Evolutionary conservation across 2,113 vertebrate species (phyloP).

Genomic region (Trogon melanurus): DNA sequence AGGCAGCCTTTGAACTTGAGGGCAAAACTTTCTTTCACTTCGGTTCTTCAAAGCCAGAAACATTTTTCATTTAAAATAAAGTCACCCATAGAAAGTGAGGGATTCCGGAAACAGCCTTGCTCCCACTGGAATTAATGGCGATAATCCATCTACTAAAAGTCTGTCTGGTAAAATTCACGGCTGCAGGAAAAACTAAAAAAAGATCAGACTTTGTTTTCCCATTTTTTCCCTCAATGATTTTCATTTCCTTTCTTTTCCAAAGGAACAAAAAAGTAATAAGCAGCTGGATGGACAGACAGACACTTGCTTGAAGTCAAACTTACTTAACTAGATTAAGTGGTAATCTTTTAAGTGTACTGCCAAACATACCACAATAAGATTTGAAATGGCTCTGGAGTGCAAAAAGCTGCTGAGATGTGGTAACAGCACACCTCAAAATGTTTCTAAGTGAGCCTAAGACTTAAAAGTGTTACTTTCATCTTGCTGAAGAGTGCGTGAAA

Average conservation of each 20-base stretch:
- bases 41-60: not conserved
- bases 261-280: constrained; percentile 58
- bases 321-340: constrained; percentile 75
- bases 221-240: constrained; percentile 2
- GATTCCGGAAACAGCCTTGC: not conserved
- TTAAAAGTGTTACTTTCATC: constrained; percentile 71
- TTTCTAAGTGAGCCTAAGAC: constrained; percentile 39
- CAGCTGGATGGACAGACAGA: constrained; percentile 66
- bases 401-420: constrained; percentile 53
- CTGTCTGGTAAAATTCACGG: constrained; percentile 42
- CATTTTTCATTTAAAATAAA: constrained; percentile 13
- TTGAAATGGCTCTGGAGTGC: constrained; percentile 61
- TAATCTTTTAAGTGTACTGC: constrained; percentile 81
- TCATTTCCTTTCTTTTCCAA: constrained; percentile 62
- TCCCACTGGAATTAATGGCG: not conserved
- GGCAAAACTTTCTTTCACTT: constrained; percentile 1
- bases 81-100: constrained; percentile 11
- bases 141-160: constrained; percentile 16
- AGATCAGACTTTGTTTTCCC: constrained; percentile 7
- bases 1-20: constrained; percentile 1
- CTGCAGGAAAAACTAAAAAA: constrained; percentile 13
- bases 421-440: constrained; percentile 61
- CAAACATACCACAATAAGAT: constrained; percentile 68
- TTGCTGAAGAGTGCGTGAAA: constrained; percentile 40
- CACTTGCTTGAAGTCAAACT: constrained; percentile 74